A percentile compares a stretch with the other conserved stretches of the same genome.
These are phyloP conservation scores for Cremastinae sp. DNA, from an alignment of 2,888 invertebrate genomes.

Conservation along the genomic window DNA sequence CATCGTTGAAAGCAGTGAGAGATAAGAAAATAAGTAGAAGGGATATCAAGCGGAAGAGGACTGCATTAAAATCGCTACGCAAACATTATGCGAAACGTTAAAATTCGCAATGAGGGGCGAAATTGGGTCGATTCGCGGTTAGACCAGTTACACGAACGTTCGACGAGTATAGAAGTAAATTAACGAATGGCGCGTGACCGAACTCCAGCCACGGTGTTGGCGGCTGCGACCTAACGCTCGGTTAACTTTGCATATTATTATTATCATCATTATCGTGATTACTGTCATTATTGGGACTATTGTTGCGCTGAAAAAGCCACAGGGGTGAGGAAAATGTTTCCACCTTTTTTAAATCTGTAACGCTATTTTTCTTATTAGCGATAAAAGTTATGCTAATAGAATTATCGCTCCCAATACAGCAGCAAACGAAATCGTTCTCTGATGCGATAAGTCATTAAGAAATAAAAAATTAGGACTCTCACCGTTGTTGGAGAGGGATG, in stretches of 20 bases:
- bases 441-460: background rate
- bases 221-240: slow-evolving; percentile 29
- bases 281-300: background rate
- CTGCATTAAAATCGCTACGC: too few species aligned
- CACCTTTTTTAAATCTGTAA: too few species aligned
- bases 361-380: too few species aligned
- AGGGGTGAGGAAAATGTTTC: too few species aligned
- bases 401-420: too few species aligned
- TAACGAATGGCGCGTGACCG: slow-evolving; percentile 46
- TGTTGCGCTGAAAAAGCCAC: background rate
- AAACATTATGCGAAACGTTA: background rate
- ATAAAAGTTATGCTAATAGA: too few species aligned
- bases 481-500: slow-evolving; percentile 40
- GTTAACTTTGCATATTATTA: slow-evolving; percentile 29
- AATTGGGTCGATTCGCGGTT: slow-evolving; percentile 33
- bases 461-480: too few species aligned
- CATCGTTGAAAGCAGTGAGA: too few species aligned
- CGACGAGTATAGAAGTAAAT: slow-evolving; percentile 43
- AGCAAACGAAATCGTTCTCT: too few species aligned
- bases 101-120: slow-evolving; percentile 4
- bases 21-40: background rate
- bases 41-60: background rate
- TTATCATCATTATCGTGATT: slow-evolving; percentile 13
- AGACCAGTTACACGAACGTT: slow-evolving; percentile 24
- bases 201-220: slow-evolving; percentile 4